Evolutionary conservation across 2,113 vertebrate genomes (phyloP), one percentile per base, ranked within the genome.

Genomic region (Barnardius zonarius): DNA sequence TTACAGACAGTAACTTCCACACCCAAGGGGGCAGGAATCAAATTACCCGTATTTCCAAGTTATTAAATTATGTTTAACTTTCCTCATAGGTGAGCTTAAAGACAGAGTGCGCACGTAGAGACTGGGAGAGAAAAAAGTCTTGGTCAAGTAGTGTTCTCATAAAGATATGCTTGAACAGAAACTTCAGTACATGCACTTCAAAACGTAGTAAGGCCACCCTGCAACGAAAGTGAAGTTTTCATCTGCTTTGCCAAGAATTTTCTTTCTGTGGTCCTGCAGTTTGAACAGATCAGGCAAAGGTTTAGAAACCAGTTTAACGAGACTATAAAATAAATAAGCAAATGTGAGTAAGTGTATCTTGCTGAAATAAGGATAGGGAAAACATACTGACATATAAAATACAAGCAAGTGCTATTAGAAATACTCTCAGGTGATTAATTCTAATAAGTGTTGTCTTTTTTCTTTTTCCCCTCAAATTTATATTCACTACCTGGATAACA

Each of bases 271-370:
- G 92, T 85, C 89, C 95, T 92, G 63, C 17, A 92, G 70, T 52
- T 83, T 52, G 73, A 92, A 91, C 13, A 87, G 90, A 93, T 89
- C 37, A 66, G 7, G 83, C 64, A 95, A 95, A 39, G 49, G 33
- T 93, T 92, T 46, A 64, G 86, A 96, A 97, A 97, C 96, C 92
- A 93, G 97, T 95, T 85, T 7, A 86, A 97, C 97, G 51, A 61
- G 96, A 90, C 88, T 5, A 69, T 61, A 92, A 92, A 90, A 86
- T 35, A 35, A 86, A 84, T 25, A 22, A 63, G 8, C 49, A 92
- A 70, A 88, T 25, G 28, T 46, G 59, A 93, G 64, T 88, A 61
- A 88, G 73, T 48, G 69, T 81, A 90, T 55, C 49, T 39, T 79
- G 48, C n/a, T 92, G 73, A 93, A 96, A 78, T 95, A 68, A 0